Conservation (phyloP, 2,113 vertebrate species). For the Pogona vitticeps region DNA sequence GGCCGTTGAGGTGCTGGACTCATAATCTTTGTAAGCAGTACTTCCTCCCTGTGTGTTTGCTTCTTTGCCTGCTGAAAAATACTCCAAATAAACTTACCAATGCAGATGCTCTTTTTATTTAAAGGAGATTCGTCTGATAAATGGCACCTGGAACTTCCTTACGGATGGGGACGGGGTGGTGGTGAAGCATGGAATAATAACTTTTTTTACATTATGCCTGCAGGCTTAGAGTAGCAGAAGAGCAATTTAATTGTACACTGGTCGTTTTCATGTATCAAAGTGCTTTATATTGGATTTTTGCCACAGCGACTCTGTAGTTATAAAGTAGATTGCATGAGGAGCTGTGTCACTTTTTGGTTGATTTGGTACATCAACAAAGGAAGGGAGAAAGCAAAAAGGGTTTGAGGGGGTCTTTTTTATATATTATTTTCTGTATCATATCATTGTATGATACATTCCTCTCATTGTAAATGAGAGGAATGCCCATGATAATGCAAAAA, state of each 20-base stretch:
- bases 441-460: no score
- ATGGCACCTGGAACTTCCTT: neutral
- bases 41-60: neutral
- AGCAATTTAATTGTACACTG: neutral
- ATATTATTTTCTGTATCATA: slow-evolving; percentile 4
- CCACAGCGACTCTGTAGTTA: neutral
- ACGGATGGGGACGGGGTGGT: neutral
- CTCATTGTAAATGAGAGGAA: slow-evolving; percentile 46
- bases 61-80: neutral
- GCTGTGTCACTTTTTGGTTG: neutral
- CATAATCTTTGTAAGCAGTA: neutral
- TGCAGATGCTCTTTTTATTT: neutral
- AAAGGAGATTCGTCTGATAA: neutral
- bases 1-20: neutral
- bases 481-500: slow-evolving; percentile 27
- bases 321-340: neutral
- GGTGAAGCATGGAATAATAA: neutral
- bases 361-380: neutral
- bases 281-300: neutral
- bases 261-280: neutral
- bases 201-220: neutral
- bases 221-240: neutral
- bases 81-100: neutral
- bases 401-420: neutral
- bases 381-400: neutral